Evolutionary conservation across 2,888 invertebrate genomes (phyloP), one percentile per base, ranked within the genome.

Genomic region (Sarcophaga carnaria): DNA sequence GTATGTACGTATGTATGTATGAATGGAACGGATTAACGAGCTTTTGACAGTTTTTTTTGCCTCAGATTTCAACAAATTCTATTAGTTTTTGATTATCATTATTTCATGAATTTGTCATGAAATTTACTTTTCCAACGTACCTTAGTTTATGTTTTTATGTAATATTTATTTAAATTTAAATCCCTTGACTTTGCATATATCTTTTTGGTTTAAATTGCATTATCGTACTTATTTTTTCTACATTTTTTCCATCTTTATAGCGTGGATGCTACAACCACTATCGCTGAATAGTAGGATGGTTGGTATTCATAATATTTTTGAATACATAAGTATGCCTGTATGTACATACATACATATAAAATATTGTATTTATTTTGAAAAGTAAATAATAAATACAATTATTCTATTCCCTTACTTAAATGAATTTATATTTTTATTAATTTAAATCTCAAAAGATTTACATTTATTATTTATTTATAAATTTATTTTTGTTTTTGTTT

Each of bases 361-460:
- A 37, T 37, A 37, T 10, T 0, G 37, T 37, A 37, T 37, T 37
- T 37, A 37, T 37, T 37, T 37, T 37, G 37, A 8, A 37, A 64
- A 64, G 45, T 70, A 80, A 84, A 84, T 75, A 84, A 70, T 75
- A 70, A 84, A 84, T 80, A 64, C 69, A 76, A 84, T 80, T 76
- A 80, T 84, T 80, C 66, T 60, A 76, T 80, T 80, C 45, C 49
- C 47, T 71, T 80, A 71, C 79, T 79, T 75, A 69, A 83, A 83
- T 74, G 49, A 62, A 80, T 86, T 86, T 83, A 83, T 83, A 66
- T 83, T 86, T 8, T 80, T 81, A 86, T 86, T 86, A 86, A 83
- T 86, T 83, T 78, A 83, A 83, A 83, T 83, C 86, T 78, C 80
- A 78, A 81, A 80, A 74, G 86, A 78, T 86, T 80, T 80, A 72